Base-by-base conservation (phyloP, 2,797 vertebrate species). In the Lacerta agilis region DNA sequence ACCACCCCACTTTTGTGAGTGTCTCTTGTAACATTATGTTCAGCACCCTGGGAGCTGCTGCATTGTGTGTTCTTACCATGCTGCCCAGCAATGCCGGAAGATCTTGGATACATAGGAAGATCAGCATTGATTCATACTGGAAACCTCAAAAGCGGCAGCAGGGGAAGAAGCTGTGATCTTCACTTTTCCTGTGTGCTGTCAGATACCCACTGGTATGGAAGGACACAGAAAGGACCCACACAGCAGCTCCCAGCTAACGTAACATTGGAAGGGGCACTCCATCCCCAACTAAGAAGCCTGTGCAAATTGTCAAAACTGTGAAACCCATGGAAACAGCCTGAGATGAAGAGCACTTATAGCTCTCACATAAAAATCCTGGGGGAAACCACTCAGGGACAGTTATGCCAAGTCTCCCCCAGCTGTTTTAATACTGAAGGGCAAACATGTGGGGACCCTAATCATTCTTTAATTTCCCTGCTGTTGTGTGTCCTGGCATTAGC, bases 391-490 rank as follows among this genome's bases (percentile, higher is more conserved):
- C 9, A 45, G 45, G 49, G 49, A 55, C 49, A 55, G 13, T 91
- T 80, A 67, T 2, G 0, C 0, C 0, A 85, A 33, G 9, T 25
- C 75, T 71, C 94, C n/a, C 10, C 41, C n/a, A 76, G 69, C 4
- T 45, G 55, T 83, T 94, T 90, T 87, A 86, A 45, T 66, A 55
- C 29, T 33, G 75, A 91, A 91, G 84, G 67, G 71, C 72, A 85
- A 64, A 90, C 49, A 77, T 89, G 90, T 90, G 58, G 81, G 82
- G 86, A 92, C 20, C 88, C 41, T 79, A 83, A 89, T 90, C 27
- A 86, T 91, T 93, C 71, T 90, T 93, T 88, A 87, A 91, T 86
- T 67, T 36, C 4, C 79, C 73, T 87, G 84, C 86, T 92, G 55
- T 64, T 93, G 61, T 83, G 55, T 64, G 88, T 89, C 43, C 89